A percentile compares a stretch with the other conserved stretches of the same genome.
Evolutionary conservation across 2,797 vertebrate species (phyloP).

Genomic region (Amblyraja radiata): DNA sequence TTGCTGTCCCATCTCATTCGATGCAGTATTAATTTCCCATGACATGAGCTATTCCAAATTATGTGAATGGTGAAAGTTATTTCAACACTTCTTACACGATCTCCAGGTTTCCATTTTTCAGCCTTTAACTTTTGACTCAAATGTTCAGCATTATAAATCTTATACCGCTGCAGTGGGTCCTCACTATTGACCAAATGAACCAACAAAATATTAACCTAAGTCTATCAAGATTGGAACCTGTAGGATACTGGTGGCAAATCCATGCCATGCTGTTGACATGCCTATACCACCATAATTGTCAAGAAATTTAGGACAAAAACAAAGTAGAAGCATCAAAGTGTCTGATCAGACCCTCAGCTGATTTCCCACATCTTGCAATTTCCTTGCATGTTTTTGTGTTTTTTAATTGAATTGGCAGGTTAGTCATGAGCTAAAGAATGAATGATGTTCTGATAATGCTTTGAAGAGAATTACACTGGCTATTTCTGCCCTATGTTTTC

Average conservation of each 20-base stretch:
- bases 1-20: not conserved
- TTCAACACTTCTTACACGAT: not conserved
- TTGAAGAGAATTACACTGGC: not conserved
- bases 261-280: too few species aligned
- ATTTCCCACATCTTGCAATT: not conserved
- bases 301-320: too few species aligned
- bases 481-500: too few species aligned
- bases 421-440: not conserved
- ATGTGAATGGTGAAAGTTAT: not conserved
- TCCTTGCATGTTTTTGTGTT: not conserved
- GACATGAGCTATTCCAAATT: not conserved
- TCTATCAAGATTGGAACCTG: too few species aligned
- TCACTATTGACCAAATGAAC: not conserved
- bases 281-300: too few species aligned
- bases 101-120: not conserved
- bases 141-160: not conserved
- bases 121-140: not conserved
- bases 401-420: not conserved
- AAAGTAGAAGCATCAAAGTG: too few species aligned
- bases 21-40: not conserved
- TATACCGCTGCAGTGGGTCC: not conserved
- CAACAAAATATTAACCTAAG: not conserved
- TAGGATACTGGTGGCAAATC: too few species aligned
- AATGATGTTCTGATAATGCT: not conserved
- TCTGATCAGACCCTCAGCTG: too few species aligned